Conservation (phyloP, 2,888 invertebrate genomes). For the Protula sp. region DNA sequence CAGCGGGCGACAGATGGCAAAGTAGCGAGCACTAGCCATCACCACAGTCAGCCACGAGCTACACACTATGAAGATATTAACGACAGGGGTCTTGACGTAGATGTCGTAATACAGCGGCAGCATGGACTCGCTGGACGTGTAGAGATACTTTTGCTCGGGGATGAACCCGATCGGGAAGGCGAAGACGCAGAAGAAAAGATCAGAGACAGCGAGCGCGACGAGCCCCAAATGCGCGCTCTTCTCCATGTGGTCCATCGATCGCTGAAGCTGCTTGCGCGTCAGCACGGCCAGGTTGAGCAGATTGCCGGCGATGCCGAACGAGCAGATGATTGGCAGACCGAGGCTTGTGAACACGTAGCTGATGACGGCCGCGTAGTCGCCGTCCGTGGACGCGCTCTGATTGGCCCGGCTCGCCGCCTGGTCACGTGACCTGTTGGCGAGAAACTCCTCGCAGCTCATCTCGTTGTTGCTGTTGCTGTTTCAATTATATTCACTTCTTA, state of each 20-base stretch:
- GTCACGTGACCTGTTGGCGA: conserved; percentile 3
- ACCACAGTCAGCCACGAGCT: conserved; percentile 72
- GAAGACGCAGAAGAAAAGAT: conserved; percentile 59
- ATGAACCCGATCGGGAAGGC: conserved; percentile 59
- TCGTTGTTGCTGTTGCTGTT: background rate
- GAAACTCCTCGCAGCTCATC: conserved; percentile 13
- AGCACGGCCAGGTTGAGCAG: conserved; percentile 72
- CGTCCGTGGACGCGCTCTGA: background rate
- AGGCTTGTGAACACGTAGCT: conserved; percentile 40
- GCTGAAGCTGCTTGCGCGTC: conserved; percentile 58
- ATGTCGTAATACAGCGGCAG: conserved; percentile 37
- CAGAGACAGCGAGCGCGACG: conserved; percentile 71
- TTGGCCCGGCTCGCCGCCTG: background rate
- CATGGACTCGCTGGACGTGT: conserved; percentile 57
- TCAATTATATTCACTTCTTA: background rate
- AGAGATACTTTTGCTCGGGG: conserved; percentile 54
- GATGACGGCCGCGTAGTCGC: background rate
- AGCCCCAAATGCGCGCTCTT: conserved; percentile 73
- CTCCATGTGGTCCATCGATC: conserved; percentile 64
- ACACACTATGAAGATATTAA: conserved; percentile 59
- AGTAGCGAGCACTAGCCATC: conserved; percentile 69
- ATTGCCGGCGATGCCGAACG: conserved; percentile 71
- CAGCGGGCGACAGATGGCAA: conserved; percentile 70
- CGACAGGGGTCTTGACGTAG: conserved; percentile 36
- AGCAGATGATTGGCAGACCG: conserved; percentile 66